These are phyloP conservation scores for Plutomurus gul DNA, from an alignment of 1,140 invertebrate species.

Conservation along the genomic window DNA sequence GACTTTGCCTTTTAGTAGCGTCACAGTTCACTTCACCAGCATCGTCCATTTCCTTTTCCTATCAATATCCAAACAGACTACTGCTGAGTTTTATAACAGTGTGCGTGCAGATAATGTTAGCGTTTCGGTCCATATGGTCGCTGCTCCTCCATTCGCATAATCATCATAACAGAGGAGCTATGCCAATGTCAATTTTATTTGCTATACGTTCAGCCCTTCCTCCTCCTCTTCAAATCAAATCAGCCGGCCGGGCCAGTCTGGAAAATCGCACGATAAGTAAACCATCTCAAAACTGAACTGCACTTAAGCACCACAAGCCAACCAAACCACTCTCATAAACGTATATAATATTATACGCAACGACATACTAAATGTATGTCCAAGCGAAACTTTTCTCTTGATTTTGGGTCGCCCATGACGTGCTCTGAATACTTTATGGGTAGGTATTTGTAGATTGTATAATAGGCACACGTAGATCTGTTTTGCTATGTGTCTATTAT, in stretches of 20 bases:
- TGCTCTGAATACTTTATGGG: too few relatives aligned
- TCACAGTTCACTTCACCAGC: not conserved
- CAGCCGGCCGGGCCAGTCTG: not conserved
- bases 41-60: not conserved
- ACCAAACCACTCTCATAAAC: not conserved
- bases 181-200: not conserved
- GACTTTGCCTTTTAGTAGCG: too few relatives aligned
- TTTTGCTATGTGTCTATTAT: too few relatives aligned
- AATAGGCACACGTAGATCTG: too few relatives aligned
- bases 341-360: too few relatives aligned
- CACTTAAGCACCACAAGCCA: not conserved
- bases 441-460: too few relatives aligned
- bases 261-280: constrained; percentile 21
- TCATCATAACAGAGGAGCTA: not conserved
- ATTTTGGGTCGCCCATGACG: too few relatives aligned
- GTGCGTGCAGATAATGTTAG: not conserved
- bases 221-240: not conserved
- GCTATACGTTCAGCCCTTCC: not conserved
- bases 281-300: constrained; percentile 6
- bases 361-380: not conserved
- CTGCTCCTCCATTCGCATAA: not conserved
- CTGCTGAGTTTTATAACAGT: not conserved
- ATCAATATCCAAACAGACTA: too few relatives aligned
- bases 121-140: constrained; percentile 2
- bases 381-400: not conserved